Evolutionary conservation across 2,888 invertebrate species (phyloP), one percentile per base, ranked within the genome.

Genomic region (Cryptocephalus moraei): DNA sequence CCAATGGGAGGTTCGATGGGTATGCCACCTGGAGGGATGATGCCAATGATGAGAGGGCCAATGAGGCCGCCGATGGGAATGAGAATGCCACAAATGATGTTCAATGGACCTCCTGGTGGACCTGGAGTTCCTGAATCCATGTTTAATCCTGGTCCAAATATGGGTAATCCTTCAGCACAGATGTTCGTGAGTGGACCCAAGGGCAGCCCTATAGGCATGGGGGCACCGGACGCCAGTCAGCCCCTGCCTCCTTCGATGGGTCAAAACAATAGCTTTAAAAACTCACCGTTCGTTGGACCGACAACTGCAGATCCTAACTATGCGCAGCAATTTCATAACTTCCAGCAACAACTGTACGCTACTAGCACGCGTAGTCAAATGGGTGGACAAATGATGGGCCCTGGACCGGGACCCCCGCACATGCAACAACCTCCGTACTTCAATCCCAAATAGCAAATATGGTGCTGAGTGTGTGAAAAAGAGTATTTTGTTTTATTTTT

Each of bases 251-350:
- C 86, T 12, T 84, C 84, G 22, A 85, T 87, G 84, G 84, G 84
- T 41, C 84, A 84, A 43, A 79, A 78, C 51, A 75, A 73, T 58
- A 81, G 77, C 54, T 87, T 86, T 72, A 86, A 86, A 66, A 84
- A 81, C 56, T 79, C 82, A 4, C 86, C 87, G 57, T 91, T 89
- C 67, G 84, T 88, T 48, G 88, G 88, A 32, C 89, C 89, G 8
- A 86, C 84, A 32, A 87, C 91, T 49, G 84, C 86, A 41, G 92
- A 93, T 73, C 88, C 92, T 10, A 90, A 89, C 68, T 93, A 93
- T 74, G 92, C 91, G 64, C 91, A 91, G 71, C 92, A 92, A 77
- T 93, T 88, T 75, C 92, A 92, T 73, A 90, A 92, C 73, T 93
- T 93, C 76, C 93, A 93, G 68, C 93, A 93, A 70, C 92, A 92